Conservation (phyloP, 1,140 invertebrate species). For the Sitodiplosis mosellana region DNA sequence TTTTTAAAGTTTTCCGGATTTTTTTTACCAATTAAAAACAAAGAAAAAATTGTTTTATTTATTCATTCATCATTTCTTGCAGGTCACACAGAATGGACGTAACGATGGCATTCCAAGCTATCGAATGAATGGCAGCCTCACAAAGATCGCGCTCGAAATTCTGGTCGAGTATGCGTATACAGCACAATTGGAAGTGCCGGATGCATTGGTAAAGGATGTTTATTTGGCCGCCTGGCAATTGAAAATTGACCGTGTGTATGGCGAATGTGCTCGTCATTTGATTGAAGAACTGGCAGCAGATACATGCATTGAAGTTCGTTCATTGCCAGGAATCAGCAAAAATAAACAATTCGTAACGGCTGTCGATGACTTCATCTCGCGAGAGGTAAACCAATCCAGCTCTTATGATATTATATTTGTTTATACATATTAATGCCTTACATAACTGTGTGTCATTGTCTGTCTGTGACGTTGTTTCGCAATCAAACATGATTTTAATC, state of each 20-base stretch:
- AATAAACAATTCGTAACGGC: slow-evolving; percentile 38
- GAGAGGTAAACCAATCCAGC: slow-evolving; percentile 34
- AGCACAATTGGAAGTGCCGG: slow-evolving; percentile 25
- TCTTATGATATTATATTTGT: not conserved
- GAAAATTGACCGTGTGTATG: slow-evolving; percentile 50
- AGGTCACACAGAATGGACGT: not conserved
- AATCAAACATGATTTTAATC: no score
- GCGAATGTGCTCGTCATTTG: slow-evolving; percentile 50
- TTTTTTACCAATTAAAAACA: not conserved
- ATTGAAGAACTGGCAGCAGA: slow-evolving; percentile 42
- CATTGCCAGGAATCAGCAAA: slow-evolving; percentile 41
- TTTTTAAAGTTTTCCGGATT: no score
- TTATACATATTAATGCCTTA: not conserved
- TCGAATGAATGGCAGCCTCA: slow-evolving; percentile 5
- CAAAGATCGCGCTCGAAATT: slow-evolving; percentile 36
- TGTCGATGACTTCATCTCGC: slow-evolving; percentile 51
- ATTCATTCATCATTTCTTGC: not conserved
- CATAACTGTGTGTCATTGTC: no score
- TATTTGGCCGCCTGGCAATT: slow-evolving; percentile 54
- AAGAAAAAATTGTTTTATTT: not conserved
- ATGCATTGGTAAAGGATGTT: slow-evolving; percentile 35
- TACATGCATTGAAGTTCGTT: slow-evolving; percentile 52
- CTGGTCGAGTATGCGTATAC: slow-evolving; percentile 71
- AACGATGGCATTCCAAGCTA: slow-evolving; percentile 5
- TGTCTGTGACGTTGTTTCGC: no score